Percentiles rank a stretch among this genome's conserved stretches.
phyloP scores from a whole-genome alignment of 1,140 invertebrate genomes.

The Eueides isabella region DNA sequence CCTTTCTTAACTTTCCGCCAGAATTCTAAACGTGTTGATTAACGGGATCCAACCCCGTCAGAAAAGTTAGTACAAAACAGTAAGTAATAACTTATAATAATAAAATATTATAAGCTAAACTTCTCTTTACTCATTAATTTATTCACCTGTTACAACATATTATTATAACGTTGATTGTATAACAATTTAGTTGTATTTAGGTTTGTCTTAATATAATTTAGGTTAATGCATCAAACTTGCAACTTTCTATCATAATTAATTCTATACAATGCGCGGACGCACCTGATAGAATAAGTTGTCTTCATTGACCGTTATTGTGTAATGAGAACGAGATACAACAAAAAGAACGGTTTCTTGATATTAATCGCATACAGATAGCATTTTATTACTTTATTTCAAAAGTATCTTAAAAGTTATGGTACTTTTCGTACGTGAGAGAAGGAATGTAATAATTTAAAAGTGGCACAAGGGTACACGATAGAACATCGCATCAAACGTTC shows the following conservation, averaged over 20 bases:
- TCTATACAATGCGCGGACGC: conserved; percentile 35
- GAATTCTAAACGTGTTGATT: too few species aligned
- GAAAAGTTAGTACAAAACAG: too few species aligned
- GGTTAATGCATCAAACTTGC: conserved; percentile 35
- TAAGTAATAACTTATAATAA: too few species aligned
- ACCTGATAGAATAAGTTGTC: conserved; percentile 45
- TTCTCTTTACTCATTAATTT: neutral
- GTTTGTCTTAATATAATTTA: conserved; percentile 16
- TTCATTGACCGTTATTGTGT: conserved; percentile 44
- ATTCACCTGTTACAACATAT: neutral
- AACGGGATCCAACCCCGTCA: too few species aligned
- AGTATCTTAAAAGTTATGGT: neutral
- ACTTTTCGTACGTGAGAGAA: neutral
- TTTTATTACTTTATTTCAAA: neutral
- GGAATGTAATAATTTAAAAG: neutral
- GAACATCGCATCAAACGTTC: conserved; percentile 13
- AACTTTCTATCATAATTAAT: conserved; percentile 51
- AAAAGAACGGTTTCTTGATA: conserved; percentile 21
- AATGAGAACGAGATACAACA: conserved; percentile 38
- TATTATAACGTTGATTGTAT: neutral
- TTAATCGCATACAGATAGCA: conserved; percentile 11
- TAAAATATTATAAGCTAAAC: too few species aligned
- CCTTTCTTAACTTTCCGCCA: too few species aligned
- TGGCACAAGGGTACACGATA: conserved; percentile 2
- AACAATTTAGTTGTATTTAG: neutral